phyloP scores from a whole-genome alignment of 2,888 invertebrate genomes.

The Synergus laeviventris region DNA sequence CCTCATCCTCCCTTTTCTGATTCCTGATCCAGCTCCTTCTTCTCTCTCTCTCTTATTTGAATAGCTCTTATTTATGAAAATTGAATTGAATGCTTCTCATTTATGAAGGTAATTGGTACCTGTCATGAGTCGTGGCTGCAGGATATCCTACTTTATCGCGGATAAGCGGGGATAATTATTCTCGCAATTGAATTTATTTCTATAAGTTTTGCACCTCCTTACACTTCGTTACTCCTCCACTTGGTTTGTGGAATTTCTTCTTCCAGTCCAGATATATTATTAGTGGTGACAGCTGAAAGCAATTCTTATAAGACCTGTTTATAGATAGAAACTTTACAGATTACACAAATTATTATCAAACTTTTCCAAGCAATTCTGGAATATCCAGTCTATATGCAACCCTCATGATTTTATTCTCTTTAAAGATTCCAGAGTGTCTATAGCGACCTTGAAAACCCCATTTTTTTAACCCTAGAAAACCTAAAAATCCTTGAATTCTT shows the following conservation, averaged over 20 bases:
- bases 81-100: conserved; percentile 73
- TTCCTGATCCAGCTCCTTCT: not conserved
- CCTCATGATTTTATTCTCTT: no score
- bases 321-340: no score
- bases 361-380: no score
- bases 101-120: conserved; percentile 72
- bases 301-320: no score
- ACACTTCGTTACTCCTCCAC: not conserved
- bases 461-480: no score
- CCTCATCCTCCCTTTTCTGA: not conserved
- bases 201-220: conserved; percentile 50
- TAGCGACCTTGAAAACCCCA: no score
- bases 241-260: not conserved
- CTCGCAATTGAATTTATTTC: conserved; percentile 69
- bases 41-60: conserved; percentile 60
- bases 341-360: no score
- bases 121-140: conserved; percentile 66
- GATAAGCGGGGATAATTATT: conserved; percentile 70
- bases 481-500: no score
- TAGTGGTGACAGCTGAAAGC: not conserved
- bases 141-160: conserved; percentile 68
- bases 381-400: no score
- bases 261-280: not conserved
- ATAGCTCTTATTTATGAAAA: conserved; percentile 73
- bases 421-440: no score